Percentiles rank a stretch among this genome's conserved stretches.
Conservation (phyloP, 1,140 invertebrate species). For the Zaprionus ghesquierei region DNA sequence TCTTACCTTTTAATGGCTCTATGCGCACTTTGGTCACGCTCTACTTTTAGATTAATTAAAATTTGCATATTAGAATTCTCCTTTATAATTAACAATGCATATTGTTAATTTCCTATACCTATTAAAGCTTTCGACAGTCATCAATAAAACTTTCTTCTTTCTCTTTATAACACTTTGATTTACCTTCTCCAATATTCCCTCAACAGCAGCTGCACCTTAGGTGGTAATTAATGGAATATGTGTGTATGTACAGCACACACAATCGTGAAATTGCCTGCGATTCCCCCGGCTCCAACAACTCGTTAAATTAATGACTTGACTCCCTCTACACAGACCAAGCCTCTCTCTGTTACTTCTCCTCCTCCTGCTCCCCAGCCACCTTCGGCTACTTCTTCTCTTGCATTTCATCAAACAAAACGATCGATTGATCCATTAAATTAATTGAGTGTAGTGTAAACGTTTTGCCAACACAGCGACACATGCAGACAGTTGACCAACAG, state of each 20-base stretch:
- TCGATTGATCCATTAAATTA: slow-evolving; percentile 79
- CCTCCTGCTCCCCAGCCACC: background rate
- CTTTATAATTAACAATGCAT: no score
- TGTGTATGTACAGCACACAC: slow-evolving; percentile 17
- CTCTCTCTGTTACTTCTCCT: background rate
- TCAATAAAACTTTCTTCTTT: background rate
- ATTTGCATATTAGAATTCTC: background rate
- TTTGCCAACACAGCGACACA: slow-evolving; percentile 30
- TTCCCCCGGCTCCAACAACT: slow-evolving; percentile 15
- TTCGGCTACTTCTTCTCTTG: background rate
- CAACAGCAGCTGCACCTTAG: slow-evolving; percentile 6
- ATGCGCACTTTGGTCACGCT: background rate
- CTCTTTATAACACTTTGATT: background rate
- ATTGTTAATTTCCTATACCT: background rate
- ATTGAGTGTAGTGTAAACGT: slow-evolving; percentile 72
- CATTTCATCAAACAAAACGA: slow-evolving; percentile 47
- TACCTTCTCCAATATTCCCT: background rate
- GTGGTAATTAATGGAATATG: slow-evolving; percentile 47
- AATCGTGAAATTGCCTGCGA: slow-evolving; percentile 1
- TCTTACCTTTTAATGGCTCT: no score
- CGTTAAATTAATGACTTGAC: slow-evolving; percentile 47
- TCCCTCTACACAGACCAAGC: slow-evolving; percentile 10
- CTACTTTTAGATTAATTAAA: background rate
- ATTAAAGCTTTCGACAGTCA: background rate
- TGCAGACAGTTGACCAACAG: slow-evolving; percentile 22